Conservation (phyloP, 2,797 vertebrate species). For the Danio tinwini region DNA sequence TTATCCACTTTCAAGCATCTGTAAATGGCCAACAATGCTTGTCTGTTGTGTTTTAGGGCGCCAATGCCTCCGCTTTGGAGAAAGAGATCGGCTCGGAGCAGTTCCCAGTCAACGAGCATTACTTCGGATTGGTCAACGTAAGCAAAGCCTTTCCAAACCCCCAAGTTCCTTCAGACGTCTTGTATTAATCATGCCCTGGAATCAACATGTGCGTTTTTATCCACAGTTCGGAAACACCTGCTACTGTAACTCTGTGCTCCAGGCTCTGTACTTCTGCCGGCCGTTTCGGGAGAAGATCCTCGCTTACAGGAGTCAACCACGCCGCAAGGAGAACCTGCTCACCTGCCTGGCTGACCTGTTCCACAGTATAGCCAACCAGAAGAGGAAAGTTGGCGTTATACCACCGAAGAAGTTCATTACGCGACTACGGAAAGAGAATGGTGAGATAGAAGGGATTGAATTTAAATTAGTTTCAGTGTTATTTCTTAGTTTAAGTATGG, state of each 20-base stretch:
- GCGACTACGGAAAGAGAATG: slow-evolving; percentile 94
- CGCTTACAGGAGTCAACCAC: slow-evolving; percentile 95
- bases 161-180: background rate
- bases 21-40: background rate
- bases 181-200: slow-evolving; percentile 1
- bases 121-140: slow-evolving; percentile 88
- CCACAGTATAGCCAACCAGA: slow-evolving; percentile 97
- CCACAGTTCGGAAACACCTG: slow-evolving; percentile 96
- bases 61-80: slow-evolving; percentile 90
- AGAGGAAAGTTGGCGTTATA: slow-evolving; percentile 98
- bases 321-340: slow-evolving; percentile 96
- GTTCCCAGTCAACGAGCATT: slow-evolving; percentile 89
- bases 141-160: slow-evolving; percentile 59
- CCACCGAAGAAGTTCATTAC: slow-evolving; percentile 99
- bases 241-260: slow-evolving; percentile 98
- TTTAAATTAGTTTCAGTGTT: background rate
- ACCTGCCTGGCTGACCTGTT: slow-evolving; percentile 96
- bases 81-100: slow-evolving; percentile 91
- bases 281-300: slow-evolving; percentile 97
- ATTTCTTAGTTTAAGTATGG: background rate
- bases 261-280: slow-evolving; percentile 95
- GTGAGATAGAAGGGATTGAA: slow-evolving; percentile 71
- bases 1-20: background rate
- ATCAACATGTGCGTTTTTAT: slow-evolving; percentile 23
- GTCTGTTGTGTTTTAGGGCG: slow-evolving; percentile 74